Evolutionary conservation across 2,113 vertebrate species (phyloP).

Genomic region (Myotis yumanensis): DNA sequence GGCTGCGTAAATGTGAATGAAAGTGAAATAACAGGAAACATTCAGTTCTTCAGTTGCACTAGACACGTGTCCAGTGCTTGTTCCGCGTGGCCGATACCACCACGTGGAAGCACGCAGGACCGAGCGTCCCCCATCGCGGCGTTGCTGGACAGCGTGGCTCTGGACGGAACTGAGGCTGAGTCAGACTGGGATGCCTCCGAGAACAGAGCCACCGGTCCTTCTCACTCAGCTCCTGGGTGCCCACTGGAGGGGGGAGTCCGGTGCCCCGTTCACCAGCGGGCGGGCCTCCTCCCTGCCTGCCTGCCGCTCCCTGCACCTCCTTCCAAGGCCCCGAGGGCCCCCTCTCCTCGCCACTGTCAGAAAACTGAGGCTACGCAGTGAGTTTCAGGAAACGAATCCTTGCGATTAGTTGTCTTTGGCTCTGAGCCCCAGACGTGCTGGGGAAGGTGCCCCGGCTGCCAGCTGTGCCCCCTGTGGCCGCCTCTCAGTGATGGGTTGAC

Average conservation of each 20-base stretch:
- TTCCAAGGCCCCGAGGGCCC: background rate
- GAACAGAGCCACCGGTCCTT: background rate
- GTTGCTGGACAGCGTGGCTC: no score
- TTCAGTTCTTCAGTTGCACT: background rate
- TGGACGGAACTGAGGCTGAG: background rate
- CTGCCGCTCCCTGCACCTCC: background rate
- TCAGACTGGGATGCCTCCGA: background rate
- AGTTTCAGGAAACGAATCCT: background rate
- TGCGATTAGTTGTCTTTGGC: background rate
- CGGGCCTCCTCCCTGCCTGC: background rate
- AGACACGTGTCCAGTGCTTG: background rate
- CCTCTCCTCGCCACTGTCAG: background rate
- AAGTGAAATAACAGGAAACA: background rate
- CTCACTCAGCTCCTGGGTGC: no score
- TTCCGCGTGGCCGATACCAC: accelerated
- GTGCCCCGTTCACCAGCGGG: accelerated
- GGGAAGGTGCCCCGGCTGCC: background rate
- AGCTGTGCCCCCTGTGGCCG: background rate
- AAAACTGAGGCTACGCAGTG: background rate
- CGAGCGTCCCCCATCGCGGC: accelerated
- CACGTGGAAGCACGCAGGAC: accelerated
- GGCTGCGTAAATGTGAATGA: background rate
- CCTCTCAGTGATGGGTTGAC: background rate
- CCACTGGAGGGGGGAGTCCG: no score
- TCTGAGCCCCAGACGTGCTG: background rate